Base-by-base conservation (phyloP, 2,113 vertebrate species). In the Antechinus stuartii region DNA sequence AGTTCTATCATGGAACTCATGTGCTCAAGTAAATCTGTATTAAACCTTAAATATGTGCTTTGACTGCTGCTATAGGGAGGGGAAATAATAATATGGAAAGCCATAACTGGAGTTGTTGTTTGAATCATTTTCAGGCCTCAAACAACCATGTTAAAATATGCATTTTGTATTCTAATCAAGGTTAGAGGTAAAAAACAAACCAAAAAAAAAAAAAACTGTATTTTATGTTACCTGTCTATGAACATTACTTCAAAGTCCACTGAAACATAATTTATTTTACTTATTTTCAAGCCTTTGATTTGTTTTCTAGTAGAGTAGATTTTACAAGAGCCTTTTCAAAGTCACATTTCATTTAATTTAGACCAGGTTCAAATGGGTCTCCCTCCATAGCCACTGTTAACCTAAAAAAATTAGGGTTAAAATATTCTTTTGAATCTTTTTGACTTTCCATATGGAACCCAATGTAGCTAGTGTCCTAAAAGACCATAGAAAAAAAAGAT, bases 321-420 rank as follows among this genome's bases (percentile, higher is more conserved):
- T 97, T 95, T 95, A 91, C 94, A 96, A 61, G 42, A 92, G 16
- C 52, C 96, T 89, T 94, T 95, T 96, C 94, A 95, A 95, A 96
- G 25, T 46, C 55, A 9, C 91, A 96, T 46, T 93, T 94, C 89
- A 95, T 93, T 95, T 95, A 97, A 95, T 97, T 92, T 94, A 50
- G 89, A 14, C 93, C 92, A 68, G n/a, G 96, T 93, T 95, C 35
- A 93, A 35, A 61, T 76, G 95, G 93, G 24, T 30, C 84, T 76
- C 54, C 22, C 26, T 93, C n/a, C 42, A 96, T n/a, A 55, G 56
- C 35, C 50, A 92, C 53, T 90, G 56, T 95, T 96, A 93, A 95
- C 94, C 95, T 96, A 92, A 93, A 95, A 96, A 91, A 2, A 95
- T n/a, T 55, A 27, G 35, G 53, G 8, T 42, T 23, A 90, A 93